These are phyloP conservation scores for Ruditapes philippinarum DNA, from an alignment of 1,140 invertebrate species.

Conservation along the genomic window DNA sequence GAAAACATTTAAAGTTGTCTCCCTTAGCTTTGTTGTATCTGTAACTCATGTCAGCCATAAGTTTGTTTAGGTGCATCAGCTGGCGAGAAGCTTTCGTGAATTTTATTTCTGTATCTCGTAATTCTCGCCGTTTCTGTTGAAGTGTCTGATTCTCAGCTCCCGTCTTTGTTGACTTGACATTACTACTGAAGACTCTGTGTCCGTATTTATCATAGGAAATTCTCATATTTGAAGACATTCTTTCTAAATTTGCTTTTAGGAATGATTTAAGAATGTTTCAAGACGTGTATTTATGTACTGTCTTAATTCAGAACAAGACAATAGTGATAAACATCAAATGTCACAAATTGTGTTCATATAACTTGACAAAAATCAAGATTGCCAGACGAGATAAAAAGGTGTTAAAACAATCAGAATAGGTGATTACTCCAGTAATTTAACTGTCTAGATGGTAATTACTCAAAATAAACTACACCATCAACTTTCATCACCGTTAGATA, in stretches of 20 bases:
- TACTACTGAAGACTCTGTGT: not conserved
- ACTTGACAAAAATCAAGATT: too few species aligned
- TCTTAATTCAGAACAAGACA: too few species aligned
- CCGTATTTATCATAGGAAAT: not conserved
- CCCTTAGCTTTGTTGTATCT: conserved; percentile 12
- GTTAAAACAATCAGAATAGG: not conserved
- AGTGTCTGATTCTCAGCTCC: not conserved
- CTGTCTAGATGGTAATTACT: not conserved
- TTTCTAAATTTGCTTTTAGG: not conserved
- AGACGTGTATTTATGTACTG: too few species aligned
- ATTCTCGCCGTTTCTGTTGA: not conserved
- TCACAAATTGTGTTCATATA: not conserved
- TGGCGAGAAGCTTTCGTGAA: not conserved
- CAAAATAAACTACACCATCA: too few species aligned
- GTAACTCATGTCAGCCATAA: not conserved
- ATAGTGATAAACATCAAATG: conserved; percentile 8
- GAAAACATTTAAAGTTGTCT: not conserved
- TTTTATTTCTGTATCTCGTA: conserved; percentile 20
- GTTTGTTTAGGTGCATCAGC: not conserved
- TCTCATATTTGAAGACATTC: not conserved
- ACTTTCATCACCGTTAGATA: too few species aligned
- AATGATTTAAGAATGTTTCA: not conserved
- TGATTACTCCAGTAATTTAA: not conserved
- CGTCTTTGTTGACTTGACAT: not conserved
- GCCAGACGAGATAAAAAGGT: not conserved